A percentile compares a stretch with the other conserved stretches of the same genome.
Conservation (phyloP, 2,888 invertebrate species). For the Brassicogethes aeneus region DNA sequence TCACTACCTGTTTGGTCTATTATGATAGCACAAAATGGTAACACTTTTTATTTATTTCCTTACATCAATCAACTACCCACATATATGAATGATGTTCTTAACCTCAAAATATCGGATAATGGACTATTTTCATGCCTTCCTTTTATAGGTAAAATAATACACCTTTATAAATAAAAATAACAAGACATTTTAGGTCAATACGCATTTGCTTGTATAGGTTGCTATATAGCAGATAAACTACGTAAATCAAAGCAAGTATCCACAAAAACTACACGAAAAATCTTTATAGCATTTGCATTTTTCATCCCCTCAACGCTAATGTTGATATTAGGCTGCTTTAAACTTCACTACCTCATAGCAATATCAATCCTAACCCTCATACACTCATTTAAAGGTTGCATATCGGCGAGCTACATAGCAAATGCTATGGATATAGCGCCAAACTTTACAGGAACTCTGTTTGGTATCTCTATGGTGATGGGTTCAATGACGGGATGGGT, state of each 20-base stretch:
- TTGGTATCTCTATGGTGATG: not conserved
- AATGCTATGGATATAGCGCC: not conserved
- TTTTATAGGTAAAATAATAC: not conserved
- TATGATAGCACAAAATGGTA: slow-evolving; percentile 48
- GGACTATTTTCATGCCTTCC: no score
- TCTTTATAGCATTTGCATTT: not conserved
- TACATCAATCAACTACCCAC: no score
- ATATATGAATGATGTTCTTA: no score
- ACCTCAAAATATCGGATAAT: no score
- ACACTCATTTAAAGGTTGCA: not conserved
- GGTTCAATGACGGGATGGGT: not conserved
- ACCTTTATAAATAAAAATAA: no score
- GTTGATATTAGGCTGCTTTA: not conserved
- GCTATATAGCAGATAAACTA: not conserved
- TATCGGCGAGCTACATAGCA: not conserved
- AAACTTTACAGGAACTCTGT: not conserved
- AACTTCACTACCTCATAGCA: not conserved
- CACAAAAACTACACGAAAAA: not conserved
- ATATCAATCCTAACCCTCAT: not conserved
- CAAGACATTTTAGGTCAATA: no score
- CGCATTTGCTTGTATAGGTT: not conserved
- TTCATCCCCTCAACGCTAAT: not conserved
- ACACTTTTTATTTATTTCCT: no score
- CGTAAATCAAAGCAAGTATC: not conserved
- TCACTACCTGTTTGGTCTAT: slow-evolving; percentile 61